Evolutionary conservation across 2,888 invertebrate genomes (phyloP), one percentile per base, ranked within the genome.

Genomic region (Branchipolynoe longqiensis): DNA sequence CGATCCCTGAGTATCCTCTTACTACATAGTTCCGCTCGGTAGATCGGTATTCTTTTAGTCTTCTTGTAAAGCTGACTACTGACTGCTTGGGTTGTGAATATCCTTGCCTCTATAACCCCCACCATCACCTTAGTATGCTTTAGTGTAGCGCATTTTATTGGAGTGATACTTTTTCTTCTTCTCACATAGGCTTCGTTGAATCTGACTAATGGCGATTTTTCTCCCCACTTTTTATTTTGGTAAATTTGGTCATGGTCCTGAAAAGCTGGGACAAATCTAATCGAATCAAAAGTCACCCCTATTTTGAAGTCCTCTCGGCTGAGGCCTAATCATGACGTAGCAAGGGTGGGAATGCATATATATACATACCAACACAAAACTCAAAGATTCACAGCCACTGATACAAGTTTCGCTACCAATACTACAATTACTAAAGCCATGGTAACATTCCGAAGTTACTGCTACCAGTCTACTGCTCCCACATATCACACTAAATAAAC

Each of bases 21-120:
- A 33, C 38, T 69, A 69, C 69, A 36, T 69, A 69, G 69, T 69
- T 69, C 33, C n/a, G 69, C 69, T 69, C 36, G 69, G 69, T 69
- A 69, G 18, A 22, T 69, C 38, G 69, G 69, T 38, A 3, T 69
- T 38, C n/a, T n/a, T n/a, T 36, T 69, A 69, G 69, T 69, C 33
- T 69, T 69, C 33, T 69, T 69, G 69, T 69, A 69, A 69, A 69
- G 33, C 38, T n/a, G n/a, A 69, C 69, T 22, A 69, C 12, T 3
- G 33, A 28, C 69, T 69, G 69, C 69, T 69, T 69, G 69, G 69
- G 69, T 69, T 69, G 69, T 69, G 69, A 38, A 69, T 69, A 69
- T 69, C 69, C 69, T 69, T 69, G 69, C 69, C 69, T 38, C 1
- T 18, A n/a, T n/a, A n/a, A n/a, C n/a, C n/a, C n/a, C n/a, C 8